Conservation (phyloP, 2,888 invertebrate genomes). For the Disparrhopalites patrizii region DNA sequence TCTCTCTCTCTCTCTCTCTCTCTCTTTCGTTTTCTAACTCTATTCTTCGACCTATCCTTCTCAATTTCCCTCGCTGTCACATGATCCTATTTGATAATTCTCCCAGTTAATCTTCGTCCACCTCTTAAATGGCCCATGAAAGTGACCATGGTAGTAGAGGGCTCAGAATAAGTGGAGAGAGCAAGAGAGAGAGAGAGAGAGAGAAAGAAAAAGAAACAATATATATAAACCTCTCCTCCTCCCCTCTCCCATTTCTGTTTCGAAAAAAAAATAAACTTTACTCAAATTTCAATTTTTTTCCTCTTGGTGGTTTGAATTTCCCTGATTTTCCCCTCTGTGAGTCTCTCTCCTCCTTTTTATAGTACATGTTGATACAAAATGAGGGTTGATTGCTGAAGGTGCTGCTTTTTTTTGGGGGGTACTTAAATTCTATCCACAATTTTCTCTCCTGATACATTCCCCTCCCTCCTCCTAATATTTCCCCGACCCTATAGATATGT, state of each 20-base stretch:
- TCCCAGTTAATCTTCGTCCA: constrained; percentile 18
- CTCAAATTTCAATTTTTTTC: constrained; percentile 27
- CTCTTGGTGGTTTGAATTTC: too few relatives aligned
- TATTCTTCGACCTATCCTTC: too few relatives aligned
- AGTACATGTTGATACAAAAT: not conserved
- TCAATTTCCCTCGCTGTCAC: constrained; percentile 9
- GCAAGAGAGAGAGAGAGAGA: too few relatives aligned
- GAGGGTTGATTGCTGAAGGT: not conserved
- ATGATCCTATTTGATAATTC: constrained; percentile 19
- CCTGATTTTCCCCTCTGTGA: too few relatives aligned
- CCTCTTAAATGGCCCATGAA: constrained; percentile 45
- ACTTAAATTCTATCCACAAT: too few relatives aligned
- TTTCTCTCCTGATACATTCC: too few relatives aligned
- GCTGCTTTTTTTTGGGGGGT: too few relatives aligned
- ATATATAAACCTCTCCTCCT: not conserved
- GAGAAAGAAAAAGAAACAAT: constrained; percentile 9
- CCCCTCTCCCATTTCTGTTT: not conserved
- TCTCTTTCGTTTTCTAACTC: not conserved
- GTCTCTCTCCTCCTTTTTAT: not conserved
- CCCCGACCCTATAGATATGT: too few relatives aligned
- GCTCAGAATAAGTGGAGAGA: too few relatives aligned
- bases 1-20: not conserved
- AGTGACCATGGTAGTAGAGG: constrained; percentile 23
- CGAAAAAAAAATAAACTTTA: constrained; percentile 11
- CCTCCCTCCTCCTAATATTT: too few relatives aligned